A percentile compares a stretch with the other conserved stretches of the same genome.
Evolutionary conservation across 1,140 invertebrate species (phyloP).

Genomic region (Samia ricini): DNA sequence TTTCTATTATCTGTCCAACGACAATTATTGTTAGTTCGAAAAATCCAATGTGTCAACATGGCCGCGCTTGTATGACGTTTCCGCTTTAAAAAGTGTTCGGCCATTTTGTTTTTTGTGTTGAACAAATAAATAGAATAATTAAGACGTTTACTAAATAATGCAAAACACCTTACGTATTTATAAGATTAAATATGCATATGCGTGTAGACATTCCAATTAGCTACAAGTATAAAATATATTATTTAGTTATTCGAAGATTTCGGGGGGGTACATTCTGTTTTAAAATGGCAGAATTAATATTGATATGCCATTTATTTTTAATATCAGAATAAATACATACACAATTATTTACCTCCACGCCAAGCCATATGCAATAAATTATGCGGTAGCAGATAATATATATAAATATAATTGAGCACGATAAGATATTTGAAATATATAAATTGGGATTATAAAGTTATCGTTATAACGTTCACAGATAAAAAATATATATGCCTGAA

Average conservation of each 20-base stretch:
- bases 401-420: conserved; percentile 31
- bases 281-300: conserved; percentile 30
- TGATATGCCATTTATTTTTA: conserved; percentile 32
- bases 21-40: not conserved
- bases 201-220: conserved; percentile 28
- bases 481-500: too few species aligned
- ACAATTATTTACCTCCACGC: not conserved
- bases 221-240: conserved; percentile 17
- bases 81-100: not conserved
- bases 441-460: not conserved
- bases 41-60: not conserved
- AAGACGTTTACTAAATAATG: conserved; percentile 24
- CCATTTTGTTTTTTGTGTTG: conserved; percentile 23
- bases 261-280: conserved; percentile 6
- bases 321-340: too few species aligned
- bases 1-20: conserved; percentile 48
- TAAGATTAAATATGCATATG: conserved; percentile 61
- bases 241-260: not conserved
- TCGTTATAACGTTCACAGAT: too few species aligned
- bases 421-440: conserved; percentile 24
- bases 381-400: conserved; percentile 17
- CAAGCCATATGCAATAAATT: conserved; percentile 4
- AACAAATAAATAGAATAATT: conserved; percentile 25
- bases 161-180: conserved; percentile 38
- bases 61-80: conserved; percentile 15